Base-by-base conservation (phyloP, 1,140 invertebrate species). In the Gryllus bimaculatus region DNA sequence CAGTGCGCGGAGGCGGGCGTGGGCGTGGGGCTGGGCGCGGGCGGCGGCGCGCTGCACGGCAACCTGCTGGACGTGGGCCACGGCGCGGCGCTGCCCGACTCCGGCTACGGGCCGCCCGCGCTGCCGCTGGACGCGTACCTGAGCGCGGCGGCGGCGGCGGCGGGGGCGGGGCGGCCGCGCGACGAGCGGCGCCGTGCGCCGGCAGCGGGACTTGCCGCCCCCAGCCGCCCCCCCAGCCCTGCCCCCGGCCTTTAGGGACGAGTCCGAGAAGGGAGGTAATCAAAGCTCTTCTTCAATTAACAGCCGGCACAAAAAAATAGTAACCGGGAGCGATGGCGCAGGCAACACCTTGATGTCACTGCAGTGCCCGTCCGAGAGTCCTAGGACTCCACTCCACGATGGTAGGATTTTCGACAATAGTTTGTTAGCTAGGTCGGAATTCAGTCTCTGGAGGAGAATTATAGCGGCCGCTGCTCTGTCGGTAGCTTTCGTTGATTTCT, bases 171-270 rank as follows among this genome's bases (percentile, higher is more conserved):
- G 79, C 88, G 90, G 81, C 90, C 93, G n/a, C 86, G 93, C 49
- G 92, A 95, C 82, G 93, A 95, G 84, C 87, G 93, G 15, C 86
- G 93, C 79, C 88, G 90, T 0, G 88, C 91, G 81, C 89, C 93
- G 82, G 80, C 84, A 78, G 82, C 83, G 81, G 76, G 88, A 13
- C 88, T 89, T 79, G 87, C 89, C 66, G 86, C 88, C 3, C 87
- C 88, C 1, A 86, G 89, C 78, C 90, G 91, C 7, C 0, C 54
- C 10, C 54, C 54, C 54, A 66, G 8, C 49, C 49, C 49, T 8
- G 49, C 49, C 49, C 49, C 49, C 49, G 49, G 49, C 49, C 15
- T 15, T 15, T 8, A 8, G 54, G 18, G 54, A 66, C 54, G 7
- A 66, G 0, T 7, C 54, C 18, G 54, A 66, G 54, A 66, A 66